Percentiles rank a stretch among this genome's conserved stretches.
These are phyloP conservation scores for Siniperca knerii DNA, from an alignment of 2,113 vertebrate species.

Conservation along the genomic window DNA sequence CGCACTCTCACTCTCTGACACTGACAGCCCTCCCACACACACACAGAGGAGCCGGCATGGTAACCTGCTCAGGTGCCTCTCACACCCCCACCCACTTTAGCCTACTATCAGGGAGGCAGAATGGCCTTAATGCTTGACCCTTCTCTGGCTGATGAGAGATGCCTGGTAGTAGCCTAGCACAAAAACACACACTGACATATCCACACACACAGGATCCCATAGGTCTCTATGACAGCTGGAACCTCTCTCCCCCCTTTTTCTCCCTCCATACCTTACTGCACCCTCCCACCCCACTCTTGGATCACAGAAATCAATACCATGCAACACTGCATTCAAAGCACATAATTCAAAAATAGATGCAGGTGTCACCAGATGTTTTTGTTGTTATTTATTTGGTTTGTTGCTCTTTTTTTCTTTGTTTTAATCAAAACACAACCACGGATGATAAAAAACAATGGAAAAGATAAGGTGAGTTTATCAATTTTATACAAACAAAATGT, in stretches of 20 bases:
- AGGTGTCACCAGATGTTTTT: conserved; percentile 16
- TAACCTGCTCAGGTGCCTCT: conserved; percentile 47
- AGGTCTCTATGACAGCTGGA: conserved; percentile 62
- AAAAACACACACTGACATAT: conserved; percentile 43
- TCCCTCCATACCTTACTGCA: conserved; percentile 7
- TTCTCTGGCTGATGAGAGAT: conserved; percentile 57
- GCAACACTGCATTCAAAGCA: conserved; percentile 38
- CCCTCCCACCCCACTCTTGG: background rate
- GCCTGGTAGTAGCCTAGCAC: conserved; percentile 32
- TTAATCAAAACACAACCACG: background rate
- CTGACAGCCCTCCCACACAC: conserved; percentile 14
- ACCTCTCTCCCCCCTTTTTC: conserved; percentile 16
- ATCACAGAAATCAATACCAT: conserved; percentile 51
- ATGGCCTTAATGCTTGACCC: conserved; percentile 70
- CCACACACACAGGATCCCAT: conserved; percentile 42
- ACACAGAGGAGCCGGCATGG: conserved; percentile 1
- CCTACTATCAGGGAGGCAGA: conserved; percentile 56
- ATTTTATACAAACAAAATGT: conserved; percentile 37
- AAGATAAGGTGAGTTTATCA: conserved; percentile 23
- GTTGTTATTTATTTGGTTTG: conserved; percentile 39
- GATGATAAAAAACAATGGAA: background rate
- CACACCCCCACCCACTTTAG: conserved; percentile 25
- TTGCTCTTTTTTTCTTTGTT: background rate
- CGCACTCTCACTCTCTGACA: conserved; percentile 36
- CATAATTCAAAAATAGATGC: background rate